Evolutionary conservation across 1,140 invertebrate species (phyloP).

Genomic region (Drosophila willistoni): DNA sequence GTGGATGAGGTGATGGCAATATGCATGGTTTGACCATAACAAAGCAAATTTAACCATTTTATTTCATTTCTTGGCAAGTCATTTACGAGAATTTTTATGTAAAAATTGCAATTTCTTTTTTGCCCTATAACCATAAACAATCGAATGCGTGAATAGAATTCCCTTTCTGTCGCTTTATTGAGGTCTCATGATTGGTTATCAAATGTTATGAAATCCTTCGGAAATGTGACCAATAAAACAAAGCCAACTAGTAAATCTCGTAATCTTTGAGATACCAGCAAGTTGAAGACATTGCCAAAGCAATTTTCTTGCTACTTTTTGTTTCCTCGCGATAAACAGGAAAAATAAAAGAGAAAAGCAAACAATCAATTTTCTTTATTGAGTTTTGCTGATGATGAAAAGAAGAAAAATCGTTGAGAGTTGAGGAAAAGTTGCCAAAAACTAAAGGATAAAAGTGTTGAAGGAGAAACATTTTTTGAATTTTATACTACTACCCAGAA

Average conservation of each 20-base stretch:
- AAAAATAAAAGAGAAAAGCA: conserved; percentile 40
- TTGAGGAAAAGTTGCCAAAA: conserved; percentile 36
- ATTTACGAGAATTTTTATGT: neutral
- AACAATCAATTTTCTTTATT: conserved; percentile 77
- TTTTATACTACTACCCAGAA: conserved; percentile 14
- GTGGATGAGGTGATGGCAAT: neutral
- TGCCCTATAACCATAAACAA: neutral
- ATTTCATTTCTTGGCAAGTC: neutral
- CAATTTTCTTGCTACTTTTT: conserved; percentile 32
- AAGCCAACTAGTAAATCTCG: conserved; percentile 69
- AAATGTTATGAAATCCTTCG: conserved; percentile 65
- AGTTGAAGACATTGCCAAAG: neutral
- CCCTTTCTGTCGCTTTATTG: neutral
- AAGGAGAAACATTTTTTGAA: conserved; percentile 39
- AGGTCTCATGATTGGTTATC: conserved; percentile 51
- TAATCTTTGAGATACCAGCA: conserved; percentile 48
- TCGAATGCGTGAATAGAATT: neutral
- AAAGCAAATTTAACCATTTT: neutral
- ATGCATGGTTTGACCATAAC: neutral
- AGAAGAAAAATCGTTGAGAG: conserved; percentile 15
- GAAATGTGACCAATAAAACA: conserved; percentile 65
- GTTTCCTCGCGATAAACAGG: conserved; percentile 32
- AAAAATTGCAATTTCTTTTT: neutral
- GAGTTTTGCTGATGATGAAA: conserved; percentile 33
- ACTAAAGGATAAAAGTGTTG: conserved; percentile 15